phyloP scores from a whole-genome alignment of 2,797 vertebrate species.

The Tinamus major region DNA sequence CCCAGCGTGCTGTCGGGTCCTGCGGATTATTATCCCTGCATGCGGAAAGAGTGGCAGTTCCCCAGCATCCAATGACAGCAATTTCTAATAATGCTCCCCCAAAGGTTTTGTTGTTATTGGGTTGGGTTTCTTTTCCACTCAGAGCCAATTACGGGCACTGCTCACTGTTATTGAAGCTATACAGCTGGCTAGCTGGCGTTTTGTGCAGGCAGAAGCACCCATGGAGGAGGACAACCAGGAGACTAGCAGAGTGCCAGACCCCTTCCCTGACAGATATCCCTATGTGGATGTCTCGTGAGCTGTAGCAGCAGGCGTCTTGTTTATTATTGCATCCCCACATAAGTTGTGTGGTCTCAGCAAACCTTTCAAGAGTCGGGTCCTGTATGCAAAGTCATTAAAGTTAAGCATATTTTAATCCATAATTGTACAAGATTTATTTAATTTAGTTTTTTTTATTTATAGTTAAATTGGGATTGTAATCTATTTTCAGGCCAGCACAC shows the following conservation, averaged over 20 bases:
- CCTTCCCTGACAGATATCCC: neutral
- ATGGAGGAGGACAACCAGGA: neutral
- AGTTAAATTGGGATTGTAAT: slow-evolving; percentile 82
- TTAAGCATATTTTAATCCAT: slow-evolving; percentile 83
- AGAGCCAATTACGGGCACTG: slow-evolving; percentile 26
- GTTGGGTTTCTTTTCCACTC: slow-evolving; percentile 1
- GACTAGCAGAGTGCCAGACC: neutral
- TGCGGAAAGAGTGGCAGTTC: neutral
- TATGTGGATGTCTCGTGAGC: neutral
- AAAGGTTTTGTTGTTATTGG: slow-evolving; percentile 27
- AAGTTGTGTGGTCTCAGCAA: slow-evolving; percentile 58
- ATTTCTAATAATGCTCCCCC: neutral
- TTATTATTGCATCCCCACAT: slow-evolving; percentile 57
- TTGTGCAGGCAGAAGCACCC: neutral
- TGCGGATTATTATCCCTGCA: neutral
- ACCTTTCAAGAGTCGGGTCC: slow-evolving; percentile 69
- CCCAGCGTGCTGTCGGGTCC: neutral
- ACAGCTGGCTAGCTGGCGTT: neutral
- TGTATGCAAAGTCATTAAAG: slow-evolving; percentile 79
- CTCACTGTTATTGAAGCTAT: neutral
- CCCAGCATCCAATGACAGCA: neutral
- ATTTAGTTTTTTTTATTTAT: slow-evolving; percentile 81
- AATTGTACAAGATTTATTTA: slow-evolving; percentile 84
- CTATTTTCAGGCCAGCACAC: slow-evolving; percentile 75
- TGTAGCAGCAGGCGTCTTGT: slow-evolving; percentile 4